phyloP scores from a whole-genome alignment of 2,113 vertebrate species.

The Gavia stellata region DNA sequence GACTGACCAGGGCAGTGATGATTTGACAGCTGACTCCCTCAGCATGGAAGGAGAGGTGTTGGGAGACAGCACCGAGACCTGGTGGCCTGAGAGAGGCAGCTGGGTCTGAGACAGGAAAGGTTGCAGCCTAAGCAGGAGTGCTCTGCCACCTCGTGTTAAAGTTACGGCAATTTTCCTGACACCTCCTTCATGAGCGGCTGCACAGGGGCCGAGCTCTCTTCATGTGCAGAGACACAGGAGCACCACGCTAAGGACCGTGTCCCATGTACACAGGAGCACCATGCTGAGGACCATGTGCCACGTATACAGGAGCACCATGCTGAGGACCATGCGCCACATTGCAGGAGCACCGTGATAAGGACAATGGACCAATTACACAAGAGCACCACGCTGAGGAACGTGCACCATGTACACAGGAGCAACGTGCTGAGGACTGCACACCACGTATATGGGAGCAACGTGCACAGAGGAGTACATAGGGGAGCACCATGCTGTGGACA shows the following conservation, averaged over 20 bases:
- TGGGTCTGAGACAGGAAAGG: neutral
- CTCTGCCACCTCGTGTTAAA: neutral
- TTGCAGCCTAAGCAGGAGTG: fast-evolving
- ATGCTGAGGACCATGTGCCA: neutral
- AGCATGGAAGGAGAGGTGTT: neutral
- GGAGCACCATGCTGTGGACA: neutral
- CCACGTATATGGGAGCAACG: neutral
- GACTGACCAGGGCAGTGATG: neutral
- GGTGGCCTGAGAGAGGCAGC: neutral
- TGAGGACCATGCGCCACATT: too few relatives aligned
- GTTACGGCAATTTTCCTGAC: neutral
- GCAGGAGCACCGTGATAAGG: neutral
- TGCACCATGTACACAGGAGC: neutral
- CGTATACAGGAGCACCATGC: neutral
- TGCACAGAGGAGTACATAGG: neutral
- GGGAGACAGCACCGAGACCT: neutral
- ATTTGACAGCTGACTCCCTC: neutral
- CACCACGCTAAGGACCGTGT: neutral
- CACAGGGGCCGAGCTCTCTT: neutral
- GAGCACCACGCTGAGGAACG: neutral
- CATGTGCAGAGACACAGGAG: neutral
- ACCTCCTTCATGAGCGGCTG: neutral
- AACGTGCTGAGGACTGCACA: too few relatives aligned
- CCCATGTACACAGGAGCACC: neutral
- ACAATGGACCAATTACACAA: too few relatives aligned